Base-by-base conservation (phyloP, 2,797 vertebrate species). In the Molothrus aeneus region DNA sequence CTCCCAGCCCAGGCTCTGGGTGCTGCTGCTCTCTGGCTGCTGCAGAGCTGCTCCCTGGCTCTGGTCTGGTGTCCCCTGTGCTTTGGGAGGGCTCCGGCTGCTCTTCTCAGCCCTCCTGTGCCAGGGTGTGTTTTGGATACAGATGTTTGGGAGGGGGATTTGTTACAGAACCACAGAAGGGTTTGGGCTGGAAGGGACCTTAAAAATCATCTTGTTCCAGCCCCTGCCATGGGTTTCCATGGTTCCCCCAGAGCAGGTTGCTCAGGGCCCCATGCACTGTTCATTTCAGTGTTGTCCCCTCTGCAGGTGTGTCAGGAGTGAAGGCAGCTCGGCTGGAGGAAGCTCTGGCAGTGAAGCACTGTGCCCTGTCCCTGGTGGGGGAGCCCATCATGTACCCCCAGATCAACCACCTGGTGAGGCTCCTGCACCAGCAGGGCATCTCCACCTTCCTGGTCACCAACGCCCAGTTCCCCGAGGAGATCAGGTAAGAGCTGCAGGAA, bases 331-430 rank as follows among this genome's bases (percentile, higher is more conserved):
- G 98, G 2, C 98, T 98, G 17, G 98, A 98, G 59, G 99, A 99
- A 75, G 99, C 98, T 1, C 95, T 99, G 98, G 83, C 70, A 1
- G 98, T 98, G 10, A 99, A 98, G 86, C 99, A 99, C 97, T 99
- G 99, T 4, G 99, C 99, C 0, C 97, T 99, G 59, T 99, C 99
- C 9, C 97, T 99, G 86, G 99, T 99, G 89, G 99, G 99, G 3
- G 99, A 99, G 86, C 99, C 99, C 14, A 99, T 99, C 95, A 99
- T 99, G 99, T 99, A 99, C 96, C 99, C 99, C 0, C 98, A 99
- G 96, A 99, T 99, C 98, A 99, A 99, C 94, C 43, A 86, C 25
- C 98, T 99, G 9, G 87, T 99, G 60, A 98, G 96, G 87, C 98
- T 99, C 17, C 98, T 99, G 51, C 99, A 99, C 90, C 96, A 97